These are phyloP conservation scores for Cremastinae sp. DNA, from an alignment of 2,888 invertebrate species.

Conservation along the genomic window DNA sequence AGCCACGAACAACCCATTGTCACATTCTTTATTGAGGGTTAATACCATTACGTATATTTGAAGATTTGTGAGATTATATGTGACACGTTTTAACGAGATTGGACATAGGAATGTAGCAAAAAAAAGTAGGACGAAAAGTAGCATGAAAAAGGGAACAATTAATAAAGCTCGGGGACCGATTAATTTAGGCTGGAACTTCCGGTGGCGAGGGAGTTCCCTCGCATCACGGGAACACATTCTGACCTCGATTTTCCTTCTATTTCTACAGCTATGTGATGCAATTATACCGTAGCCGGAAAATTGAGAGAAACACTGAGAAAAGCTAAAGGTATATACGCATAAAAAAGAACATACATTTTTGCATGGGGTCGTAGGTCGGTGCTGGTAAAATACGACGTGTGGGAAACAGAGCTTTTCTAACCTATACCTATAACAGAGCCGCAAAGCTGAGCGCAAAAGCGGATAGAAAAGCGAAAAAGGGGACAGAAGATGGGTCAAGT, in stretches of 20 bases:
- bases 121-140: no score
- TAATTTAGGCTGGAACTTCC: conserved; percentile 14
- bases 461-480: conserved; percentile 48
- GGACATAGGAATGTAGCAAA: no score
- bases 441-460: conserved; percentile 37
- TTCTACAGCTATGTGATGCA: conserved; percentile 52
- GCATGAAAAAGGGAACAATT: not conserved
- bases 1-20: no score
- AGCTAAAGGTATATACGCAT: not conserved
- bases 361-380: not conserved
- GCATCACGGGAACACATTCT: conserved; percentile 25
- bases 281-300: conserved; percentile 46
- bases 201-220: not conserved
- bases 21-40: no score
- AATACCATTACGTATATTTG: no score
- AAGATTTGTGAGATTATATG: no score
- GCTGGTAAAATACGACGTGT: conserved; percentile 23
- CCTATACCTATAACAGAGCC: conserved; percentile 29
- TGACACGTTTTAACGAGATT: no score
- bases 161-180: not conserved
- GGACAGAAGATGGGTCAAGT: conserved; percentile 69
- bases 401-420: conserved; percentile 29
- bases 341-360: not conserved
- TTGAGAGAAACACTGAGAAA: conserved; percentile 37
- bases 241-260: conserved; percentile 51